Evolutionary conservation across 2,113 vertebrate genomes (phyloP).

Genomic region (Origma solitaria): DNA sequence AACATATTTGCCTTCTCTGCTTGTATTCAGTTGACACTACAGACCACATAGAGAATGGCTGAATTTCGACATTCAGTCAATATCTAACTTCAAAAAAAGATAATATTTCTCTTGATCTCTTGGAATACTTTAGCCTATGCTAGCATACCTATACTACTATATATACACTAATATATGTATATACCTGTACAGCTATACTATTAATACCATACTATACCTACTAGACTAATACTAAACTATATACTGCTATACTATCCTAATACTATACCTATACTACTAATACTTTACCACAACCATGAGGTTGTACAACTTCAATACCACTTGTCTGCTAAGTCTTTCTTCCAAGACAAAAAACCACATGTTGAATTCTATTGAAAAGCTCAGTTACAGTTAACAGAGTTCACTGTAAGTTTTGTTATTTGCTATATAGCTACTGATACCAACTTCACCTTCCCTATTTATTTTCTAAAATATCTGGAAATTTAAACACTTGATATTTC

Average conservation of each 20-base stretch:
- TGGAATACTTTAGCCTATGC: background rate
- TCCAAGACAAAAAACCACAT: fast-evolving
- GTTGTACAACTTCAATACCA: background rate
- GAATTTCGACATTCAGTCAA: background rate
- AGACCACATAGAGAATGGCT: background rate
- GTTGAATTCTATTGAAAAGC: background rate
- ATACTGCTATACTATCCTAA: background rate
- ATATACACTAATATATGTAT: background rate
- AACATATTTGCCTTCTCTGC: background rate
- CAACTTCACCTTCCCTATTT: background rate
- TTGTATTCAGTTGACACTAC: background rate
- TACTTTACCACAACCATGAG: background rate
- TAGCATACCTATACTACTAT: background rate
- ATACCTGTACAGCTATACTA: no score
- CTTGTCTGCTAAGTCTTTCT: background rate
- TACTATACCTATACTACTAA: background rate
- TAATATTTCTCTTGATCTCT: background rate
- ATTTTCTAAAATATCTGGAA: background rate
- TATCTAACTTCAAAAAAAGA: background rate
- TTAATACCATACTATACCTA: background rate
- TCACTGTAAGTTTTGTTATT: background rate
- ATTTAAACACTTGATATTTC: background rate
- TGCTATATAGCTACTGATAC: background rate
- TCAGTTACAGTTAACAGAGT: background rate
- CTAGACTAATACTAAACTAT: background rate